Percentiles rank a stretch among this genome's conserved stretches.
Conservation (phyloP, 2,797 vertebrate species). For the Mallotus villosus region DNA sequence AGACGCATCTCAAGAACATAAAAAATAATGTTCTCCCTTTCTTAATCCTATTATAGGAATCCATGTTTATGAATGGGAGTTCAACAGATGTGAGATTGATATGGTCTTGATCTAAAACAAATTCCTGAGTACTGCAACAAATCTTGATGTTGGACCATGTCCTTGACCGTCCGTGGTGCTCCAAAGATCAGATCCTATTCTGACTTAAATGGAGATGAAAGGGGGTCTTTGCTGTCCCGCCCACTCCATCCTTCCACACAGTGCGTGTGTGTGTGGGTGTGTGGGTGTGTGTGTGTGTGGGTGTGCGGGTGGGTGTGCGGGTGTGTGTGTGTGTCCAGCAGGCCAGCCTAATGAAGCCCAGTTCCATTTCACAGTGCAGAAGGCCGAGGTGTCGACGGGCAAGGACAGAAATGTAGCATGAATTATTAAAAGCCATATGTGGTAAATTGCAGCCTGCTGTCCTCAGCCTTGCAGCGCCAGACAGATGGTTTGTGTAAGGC, state of each 20-base stretch:
- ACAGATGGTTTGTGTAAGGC: constrained; percentile 70
- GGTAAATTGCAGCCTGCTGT: constrained; percentile 59
- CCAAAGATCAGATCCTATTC: constrained; percentile 15
- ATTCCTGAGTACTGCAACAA: background rate
- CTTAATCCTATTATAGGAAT: constrained; percentile 28
- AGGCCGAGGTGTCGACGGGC: constrained; percentile 60
- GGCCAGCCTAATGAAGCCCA: constrained; percentile 61
- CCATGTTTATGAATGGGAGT: constrained; percentile 29
- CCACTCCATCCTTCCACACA: constrained; percentile 4
- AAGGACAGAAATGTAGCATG: constrained; percentile 46
- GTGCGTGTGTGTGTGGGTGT: constrained; percentile 10
- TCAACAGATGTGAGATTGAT: background rate
- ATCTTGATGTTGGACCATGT: no score
- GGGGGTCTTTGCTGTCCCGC: constrained; percentile 28
- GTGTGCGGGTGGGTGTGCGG: no score
- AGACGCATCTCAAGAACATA: constrained; percentile 19
- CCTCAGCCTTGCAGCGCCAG: constrained; percentile 54
- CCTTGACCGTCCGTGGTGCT: constrained; percentile 8
- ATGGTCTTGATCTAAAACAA: background rate
- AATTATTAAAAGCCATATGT: constrained; percentile 76
- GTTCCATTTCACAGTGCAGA: constrained; percentile 57
- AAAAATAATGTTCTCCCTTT: constrained; percentile 34
- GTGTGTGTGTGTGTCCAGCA: constrained; percentile 51
- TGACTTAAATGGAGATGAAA: constrained; percentile 26
- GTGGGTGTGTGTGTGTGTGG: constrained; percentile 10